Conservation (phyloP, 1,140 invertebrate species). For the Muscidifurax raptorellus region DNA sequence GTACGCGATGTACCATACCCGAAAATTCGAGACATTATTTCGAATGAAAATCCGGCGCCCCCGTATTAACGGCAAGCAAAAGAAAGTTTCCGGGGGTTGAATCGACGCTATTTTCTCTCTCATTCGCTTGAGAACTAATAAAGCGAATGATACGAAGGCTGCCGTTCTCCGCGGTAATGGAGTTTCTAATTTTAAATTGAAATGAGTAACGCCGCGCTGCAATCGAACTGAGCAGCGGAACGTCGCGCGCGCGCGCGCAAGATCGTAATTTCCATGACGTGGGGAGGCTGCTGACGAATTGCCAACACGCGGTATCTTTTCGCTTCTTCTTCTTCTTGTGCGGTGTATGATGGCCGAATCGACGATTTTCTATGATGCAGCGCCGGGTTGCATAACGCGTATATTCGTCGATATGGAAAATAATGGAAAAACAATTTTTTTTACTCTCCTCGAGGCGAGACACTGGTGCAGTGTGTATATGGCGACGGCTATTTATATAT, state of each 20-base stretch:
- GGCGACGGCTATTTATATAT: not conserved
- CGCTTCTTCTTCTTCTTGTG: not conserved
- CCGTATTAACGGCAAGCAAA: not conserved
- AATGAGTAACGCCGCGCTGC: not conserved
- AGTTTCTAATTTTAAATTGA: slow-evolving; percentile 59
- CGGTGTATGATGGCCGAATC: not conserved
- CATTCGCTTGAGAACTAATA: slow-evolving; percentile 2
- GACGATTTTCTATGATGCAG: not conserved
- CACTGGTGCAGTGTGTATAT: not conserved
- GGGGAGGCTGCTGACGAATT: not conserved
- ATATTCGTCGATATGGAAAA: not conserved
- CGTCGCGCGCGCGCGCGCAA: not conserved
- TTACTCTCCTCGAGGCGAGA: not conserved
- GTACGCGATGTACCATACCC: no score
- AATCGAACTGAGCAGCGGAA: not conserved
- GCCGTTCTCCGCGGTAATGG: slow-evolving; percentile 41
- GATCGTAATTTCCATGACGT: not conserved
- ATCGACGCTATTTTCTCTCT: no score
- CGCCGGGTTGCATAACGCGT: not conserved
- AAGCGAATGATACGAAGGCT: slow-evolving; percentile 10
- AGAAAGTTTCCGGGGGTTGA: not conserved
- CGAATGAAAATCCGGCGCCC: no score
- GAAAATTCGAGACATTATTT: no score
- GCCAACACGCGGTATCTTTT: not conserved
- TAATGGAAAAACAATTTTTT: slow-evolving; percentile 26